phyloP scores from a whole-genome alignment of 2,888 invertebrate genomes.

The Agrotis puta region DNA sequence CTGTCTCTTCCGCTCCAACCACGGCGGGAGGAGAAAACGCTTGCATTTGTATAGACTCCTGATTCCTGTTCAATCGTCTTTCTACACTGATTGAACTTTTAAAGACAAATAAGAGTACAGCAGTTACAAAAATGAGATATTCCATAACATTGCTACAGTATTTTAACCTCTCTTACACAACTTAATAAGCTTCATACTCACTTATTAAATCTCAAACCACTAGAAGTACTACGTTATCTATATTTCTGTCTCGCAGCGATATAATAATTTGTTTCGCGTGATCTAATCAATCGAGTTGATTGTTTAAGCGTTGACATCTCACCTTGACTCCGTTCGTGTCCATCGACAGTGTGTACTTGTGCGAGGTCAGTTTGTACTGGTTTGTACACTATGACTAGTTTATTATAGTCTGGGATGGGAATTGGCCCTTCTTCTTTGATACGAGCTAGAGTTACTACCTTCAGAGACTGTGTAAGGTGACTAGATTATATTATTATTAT shows the following conservation, averaged over 20 bases:
- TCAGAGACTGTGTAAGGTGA: too few relatives aligned
- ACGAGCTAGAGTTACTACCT: too few relatives aligned
- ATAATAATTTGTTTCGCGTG: slow-evolving; percentile 69
- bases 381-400: slow-evolving; percentile 6
- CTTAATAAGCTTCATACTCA: neutral
- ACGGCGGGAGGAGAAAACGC: too few relatives aligned
- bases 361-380: slow-evolving; percentile 40
- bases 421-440: neutral
- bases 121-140: too few relatives aligned
- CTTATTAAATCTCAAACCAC: slow-evolving; percentile 12
- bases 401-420: slow-evolving; percentile 9
- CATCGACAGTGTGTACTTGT: slow-evolving; percentile 51
- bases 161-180: neutral
- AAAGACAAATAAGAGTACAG: neutral
- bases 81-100: too few relatives aligned
- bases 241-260: slow-evolving; percentile 49
- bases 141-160: neutral
- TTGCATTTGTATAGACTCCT: too few relatives aligned
- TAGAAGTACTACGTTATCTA: slow-evolving; percentile 42
- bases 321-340: slow-evolving; percentile 68
- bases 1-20: too few relatives aligned
- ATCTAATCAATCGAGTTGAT: slow-evolving; percentile 66
- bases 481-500: too few relatives aligned
- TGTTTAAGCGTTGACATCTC: slow-evolving; percentile 67
- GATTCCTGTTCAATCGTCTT: too few relatives aligned